Evolutionary conservation across 2,888 invertebrate species (phyloP).

Genomic region (Colostygia pectinataria): DNA sequence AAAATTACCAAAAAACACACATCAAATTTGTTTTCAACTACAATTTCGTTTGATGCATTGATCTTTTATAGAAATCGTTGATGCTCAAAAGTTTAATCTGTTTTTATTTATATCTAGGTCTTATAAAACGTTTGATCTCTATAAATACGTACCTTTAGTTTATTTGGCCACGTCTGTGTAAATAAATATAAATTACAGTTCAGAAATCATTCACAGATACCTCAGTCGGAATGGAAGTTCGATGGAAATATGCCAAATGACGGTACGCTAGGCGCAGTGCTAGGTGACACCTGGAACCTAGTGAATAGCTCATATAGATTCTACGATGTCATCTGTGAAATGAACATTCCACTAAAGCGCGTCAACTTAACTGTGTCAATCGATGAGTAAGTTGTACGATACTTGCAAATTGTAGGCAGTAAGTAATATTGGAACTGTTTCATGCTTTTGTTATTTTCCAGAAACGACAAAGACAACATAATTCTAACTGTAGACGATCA

Average conservation of each 20-base stretch:
- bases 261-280: conserved; percentile 52
- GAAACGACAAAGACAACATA: conserved; percentile 55
- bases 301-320: conserved; percentile 63
- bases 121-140: too few species aligned
- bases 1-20: too few species aligned
- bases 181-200: conserved; percentile 9
- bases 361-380: conserved; percentile 51
- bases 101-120: too few species aligned
- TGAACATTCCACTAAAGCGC: conserved; percentile 46
- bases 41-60: too few species aligned
- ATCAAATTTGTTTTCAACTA: too few species aligned
- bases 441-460: conserved; percentile 7
- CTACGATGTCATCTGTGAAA: conserved; percentile 70
- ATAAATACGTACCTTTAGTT: too few species aligned
- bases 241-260: conserved; percentile 35
- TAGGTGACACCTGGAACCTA: conserved; percentile 54
- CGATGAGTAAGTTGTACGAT: conserved; percentile 49
- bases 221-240: conserved; percentile 56
- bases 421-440: too few species aligned
- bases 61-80: too few species aligned
- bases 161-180: too few species aligned
- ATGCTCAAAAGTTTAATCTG: too few species aligned
- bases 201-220: conserved; percentile 46
- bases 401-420: not conserved
- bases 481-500: conserved; percentile 48